Base-by-base conservation (phyloP, 2,888 invertebrate genomes). In the Psylliodes chrysocephalus region DNA sequence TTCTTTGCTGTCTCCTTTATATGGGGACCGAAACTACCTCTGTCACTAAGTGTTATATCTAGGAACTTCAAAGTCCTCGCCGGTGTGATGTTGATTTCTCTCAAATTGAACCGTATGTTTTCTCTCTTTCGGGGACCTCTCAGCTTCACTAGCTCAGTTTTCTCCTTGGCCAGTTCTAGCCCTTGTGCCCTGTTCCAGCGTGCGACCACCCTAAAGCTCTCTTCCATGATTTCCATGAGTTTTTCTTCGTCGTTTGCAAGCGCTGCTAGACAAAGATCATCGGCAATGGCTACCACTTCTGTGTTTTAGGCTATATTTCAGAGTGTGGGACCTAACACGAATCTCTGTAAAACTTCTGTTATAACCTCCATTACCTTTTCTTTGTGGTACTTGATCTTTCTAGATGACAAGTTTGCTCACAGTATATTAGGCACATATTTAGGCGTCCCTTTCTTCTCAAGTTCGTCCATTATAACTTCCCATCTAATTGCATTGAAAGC, bases 131-230 rank as follows among this genome's bases (percentile, higher is more conserved):
- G 12, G 6, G 52, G 17, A n/a, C 53, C 53, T 14, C 46, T 52
- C 0, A 60, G 46, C 6, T 46, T 17, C 10, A 53, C 17, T 4
- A 46, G 46, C 7, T 60, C 52, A 1, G 51, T 42, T 14, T 60
- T 60, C 2, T 60, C 42, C 1, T 25, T 19, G 1, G 60, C 60
- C 12, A 60, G 53, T 4, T 12, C 12, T 1, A 60, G 44, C 2
- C 17, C 14, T 1, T 40, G 40, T 44, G 25, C 14, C 28, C 7
- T n/a, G 22, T 0, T 44, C 44, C 55, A 55, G 14, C 14, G 7
- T 10, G 6, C n/a, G 6, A 56, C 30, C 10, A 6, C 18, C 18
- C 46, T 22, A n/a, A 8, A 17, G 28, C 28, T 28, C 25, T 28
- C 46, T 2, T 60, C 60, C 22, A 42, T n/a, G n/a, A n/a, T n/a